Evolutionary conservation across 2,113 vertebrate genomes (phyloP).

Genomic region (Pterocles orientalis): DNA sequence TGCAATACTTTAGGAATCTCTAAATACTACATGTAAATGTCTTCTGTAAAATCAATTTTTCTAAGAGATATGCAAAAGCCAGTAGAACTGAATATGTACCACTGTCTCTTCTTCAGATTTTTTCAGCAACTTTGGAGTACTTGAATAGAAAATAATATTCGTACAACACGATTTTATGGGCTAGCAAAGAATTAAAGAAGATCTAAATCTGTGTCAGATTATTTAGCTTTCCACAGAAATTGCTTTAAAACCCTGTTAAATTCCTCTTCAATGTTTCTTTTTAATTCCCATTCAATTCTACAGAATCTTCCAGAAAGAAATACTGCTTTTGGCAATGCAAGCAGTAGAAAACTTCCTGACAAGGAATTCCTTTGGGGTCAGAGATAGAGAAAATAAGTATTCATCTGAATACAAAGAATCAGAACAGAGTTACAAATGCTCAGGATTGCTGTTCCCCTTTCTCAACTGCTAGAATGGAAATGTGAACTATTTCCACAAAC

Average conservation of each 20-base stretch:
- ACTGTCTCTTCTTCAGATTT: neutral
- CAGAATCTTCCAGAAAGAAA: neutral
- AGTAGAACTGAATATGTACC: neutral
- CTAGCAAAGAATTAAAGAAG: neutral
- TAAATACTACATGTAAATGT: neutral
- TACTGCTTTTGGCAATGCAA: neutral
- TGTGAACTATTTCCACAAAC: conserved; percentile 62
- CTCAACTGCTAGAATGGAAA: conserved; percentile 14
- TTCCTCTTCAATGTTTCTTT: neutral
- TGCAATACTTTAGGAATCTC: neutral
- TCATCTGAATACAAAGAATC: conserved; percentile 21
- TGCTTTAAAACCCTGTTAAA: neutral
- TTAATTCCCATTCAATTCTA: neutral
- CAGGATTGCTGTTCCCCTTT: neutral
- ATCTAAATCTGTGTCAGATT: neutral
- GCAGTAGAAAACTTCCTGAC: neutral
- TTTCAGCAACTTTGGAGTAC: neutral
- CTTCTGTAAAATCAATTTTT: neutral
- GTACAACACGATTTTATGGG: neutral
- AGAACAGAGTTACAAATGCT: conserved; percentile 24
- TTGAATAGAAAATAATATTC: neutral
- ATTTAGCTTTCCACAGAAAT: neutral
- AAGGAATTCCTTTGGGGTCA: neutral
- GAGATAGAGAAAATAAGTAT: neutral
- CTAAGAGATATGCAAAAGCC: neutral